Conservation (phyloP, 2,888 invertebrate species). For the Parnassius orleans region DNA sequence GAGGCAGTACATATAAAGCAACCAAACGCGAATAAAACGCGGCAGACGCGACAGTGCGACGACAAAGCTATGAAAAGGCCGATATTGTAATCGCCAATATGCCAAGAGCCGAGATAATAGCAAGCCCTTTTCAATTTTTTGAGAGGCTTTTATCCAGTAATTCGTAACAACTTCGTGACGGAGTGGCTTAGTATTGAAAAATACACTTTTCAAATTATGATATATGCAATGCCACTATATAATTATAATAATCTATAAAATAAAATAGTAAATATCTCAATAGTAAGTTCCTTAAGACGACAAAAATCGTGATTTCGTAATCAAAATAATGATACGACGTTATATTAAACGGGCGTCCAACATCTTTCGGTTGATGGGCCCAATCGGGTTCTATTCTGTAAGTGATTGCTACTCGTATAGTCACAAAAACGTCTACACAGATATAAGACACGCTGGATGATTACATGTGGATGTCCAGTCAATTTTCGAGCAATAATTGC, state of each 20-base stretch:
- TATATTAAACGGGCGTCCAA: neutral
- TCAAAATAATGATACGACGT: neutral
- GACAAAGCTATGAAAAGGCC: no score
- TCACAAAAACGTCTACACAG: conserved; percentile 20
- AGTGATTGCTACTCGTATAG: conserved; percentile 5
- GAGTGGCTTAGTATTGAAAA: no score
- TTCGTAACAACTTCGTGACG: no score
- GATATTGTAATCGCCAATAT: no score
- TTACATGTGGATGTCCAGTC: conserved; percentile 28
- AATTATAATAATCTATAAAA: neutral
- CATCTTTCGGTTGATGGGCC: conserved; percentile 1
- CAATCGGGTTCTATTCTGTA: conserved; percentile 27
- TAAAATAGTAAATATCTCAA: neutral
- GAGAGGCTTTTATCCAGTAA: no score
- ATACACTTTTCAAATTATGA: no score
- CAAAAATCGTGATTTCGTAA: neutral
- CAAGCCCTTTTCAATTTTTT: no score
- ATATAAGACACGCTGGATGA: conserved; percentile 21
- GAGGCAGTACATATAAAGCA: no score
- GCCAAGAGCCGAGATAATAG: no score
- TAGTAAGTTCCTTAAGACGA: neutral
- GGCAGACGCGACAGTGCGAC: no score
- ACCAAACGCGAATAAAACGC: no score
- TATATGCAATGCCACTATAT: neutral
- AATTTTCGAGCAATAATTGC: conserved; percentile 38